Conservation (phyloP, 2,797 vertebrate genomes). For the Arnoldichthys spilopterus region DNA sequence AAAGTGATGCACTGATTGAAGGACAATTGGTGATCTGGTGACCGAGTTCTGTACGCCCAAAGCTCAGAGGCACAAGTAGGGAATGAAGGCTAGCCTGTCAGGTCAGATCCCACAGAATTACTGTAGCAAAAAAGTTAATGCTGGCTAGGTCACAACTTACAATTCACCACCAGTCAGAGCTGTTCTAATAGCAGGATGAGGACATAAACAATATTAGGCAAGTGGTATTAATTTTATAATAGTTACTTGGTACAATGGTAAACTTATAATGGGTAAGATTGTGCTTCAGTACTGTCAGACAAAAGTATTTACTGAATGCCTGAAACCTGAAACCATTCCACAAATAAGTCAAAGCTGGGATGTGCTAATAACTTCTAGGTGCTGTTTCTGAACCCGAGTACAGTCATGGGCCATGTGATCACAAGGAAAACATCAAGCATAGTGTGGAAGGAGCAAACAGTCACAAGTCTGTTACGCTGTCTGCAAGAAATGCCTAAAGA, state of each 20-base stretch:
- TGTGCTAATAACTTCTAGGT: neutral
- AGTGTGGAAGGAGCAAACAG: neutral
- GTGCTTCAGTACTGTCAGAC: neutral
- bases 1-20: too few relatives aligned
- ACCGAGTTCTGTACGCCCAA: too few relatives aligned
- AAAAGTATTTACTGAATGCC: neutral
- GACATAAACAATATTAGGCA: too few relatives aligned
- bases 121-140: too few relatives aligned
- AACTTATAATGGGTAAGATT: neutral
- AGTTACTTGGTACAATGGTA: neutral
- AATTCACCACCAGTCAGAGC: too few relatives aligned
- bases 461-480: neutral
- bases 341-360: neutral
- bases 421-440: neutral
- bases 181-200: too few relatives aligned
- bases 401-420: conserved; percentile 7
- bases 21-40: too few relatives aligned
- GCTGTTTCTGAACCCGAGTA: neutral
- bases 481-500: conserved; percentile 17
- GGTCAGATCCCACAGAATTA: too few relatives aligned
- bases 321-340: neutral
- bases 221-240: too few relatives aligned
- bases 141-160: too few relatives aligned
- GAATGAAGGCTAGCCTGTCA: too few relatives aligned
- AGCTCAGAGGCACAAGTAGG: too few relatives aligned